phyloP scores from a whole-genome alignment of 35 echinoderm and acorn worm genomes.

The Apostichopus parvimensis region DNA sequence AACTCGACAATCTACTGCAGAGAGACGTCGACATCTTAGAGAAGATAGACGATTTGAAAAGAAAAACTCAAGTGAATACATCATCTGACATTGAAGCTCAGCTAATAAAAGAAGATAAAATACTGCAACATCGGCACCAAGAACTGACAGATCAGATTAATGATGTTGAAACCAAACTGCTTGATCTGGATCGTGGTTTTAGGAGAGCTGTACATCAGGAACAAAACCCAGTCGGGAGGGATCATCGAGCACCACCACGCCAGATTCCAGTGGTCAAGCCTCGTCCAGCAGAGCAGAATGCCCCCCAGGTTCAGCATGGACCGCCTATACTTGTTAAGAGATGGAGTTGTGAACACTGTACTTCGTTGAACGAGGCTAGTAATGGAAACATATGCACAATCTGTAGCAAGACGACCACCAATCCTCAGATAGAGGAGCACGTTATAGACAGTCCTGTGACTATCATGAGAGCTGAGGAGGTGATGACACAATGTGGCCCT shows the following conservation, averaged over 20 bases:
- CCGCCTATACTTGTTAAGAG: background rate
- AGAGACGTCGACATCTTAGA: conserved; percentile 20
- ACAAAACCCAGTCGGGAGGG: background rate
- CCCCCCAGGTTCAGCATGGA: background rate
- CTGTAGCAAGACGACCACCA: conserved; percentile 20
- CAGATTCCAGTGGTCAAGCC: background rate
- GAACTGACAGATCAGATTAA: background rate
- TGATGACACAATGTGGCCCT: background rate
- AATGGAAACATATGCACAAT: background rate
- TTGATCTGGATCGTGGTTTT: background rate
- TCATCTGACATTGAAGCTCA: background rate
- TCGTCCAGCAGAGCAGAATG: background rate
- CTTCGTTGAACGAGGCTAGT: conserved; percentile 17
- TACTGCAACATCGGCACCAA: conserved; percentile 5
- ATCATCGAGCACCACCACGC: background rate
- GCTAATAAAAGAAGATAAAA: conserved; percentile 26
- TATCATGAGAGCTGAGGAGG: background rate
- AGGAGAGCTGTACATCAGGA: background rate
- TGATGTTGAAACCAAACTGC: background rate
- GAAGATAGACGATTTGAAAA: background rate
- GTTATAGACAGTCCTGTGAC: background rate
- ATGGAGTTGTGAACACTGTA: conserved; percentile 44
- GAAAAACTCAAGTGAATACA: background rate
- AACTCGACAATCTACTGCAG: background rate
- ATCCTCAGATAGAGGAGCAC: background rate